These are phyloP conservation scores for Rhyacophila evoluta DNA, from an alignment of 2,888 invertebrate species.

Conservation along the genomic window DNA sequence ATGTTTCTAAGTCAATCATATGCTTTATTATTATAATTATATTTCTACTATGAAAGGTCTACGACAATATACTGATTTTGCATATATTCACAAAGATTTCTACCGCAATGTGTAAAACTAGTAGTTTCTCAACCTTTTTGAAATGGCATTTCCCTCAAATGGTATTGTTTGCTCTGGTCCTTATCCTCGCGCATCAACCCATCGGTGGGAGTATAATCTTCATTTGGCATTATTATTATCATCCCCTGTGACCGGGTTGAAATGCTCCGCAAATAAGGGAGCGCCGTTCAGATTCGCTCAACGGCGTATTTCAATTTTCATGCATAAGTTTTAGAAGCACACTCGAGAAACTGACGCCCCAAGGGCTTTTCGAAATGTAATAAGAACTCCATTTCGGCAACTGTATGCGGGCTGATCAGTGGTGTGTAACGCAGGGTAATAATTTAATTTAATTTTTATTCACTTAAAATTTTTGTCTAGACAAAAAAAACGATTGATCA, in stretches of 20 bases:
- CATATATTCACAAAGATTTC: no score
- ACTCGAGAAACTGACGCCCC: slow-evolving; percentile 22
- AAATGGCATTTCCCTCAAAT: not conserved
- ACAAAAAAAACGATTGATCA: no score
- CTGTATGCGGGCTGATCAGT: slow-evolving; percentile 9
- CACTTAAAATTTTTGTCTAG: no score
- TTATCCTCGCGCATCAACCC: slow-evolving; percentile 15
- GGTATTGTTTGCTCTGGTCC: not conserved
- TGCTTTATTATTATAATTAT: no score
- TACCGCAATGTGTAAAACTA: no score
- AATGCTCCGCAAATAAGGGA: slow-evolving; percentile 45
- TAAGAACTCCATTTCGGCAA: slow-evolving; percentile 24
- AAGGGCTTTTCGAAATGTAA: slow-evolving; percentile 24
- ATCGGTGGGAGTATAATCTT: slow-evolving; percentile 40
- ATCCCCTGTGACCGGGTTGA: slow-evolving; percentile 45
- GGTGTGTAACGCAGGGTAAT: not conserved
- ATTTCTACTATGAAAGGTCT: no score
- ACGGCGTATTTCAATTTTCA: slow-evolving; percentile 44
- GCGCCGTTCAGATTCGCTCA: slow-evolving; percentile 32
- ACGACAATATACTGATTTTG: no score
- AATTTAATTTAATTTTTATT: no score
- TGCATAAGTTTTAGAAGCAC: slow-evolving; percentile 41
- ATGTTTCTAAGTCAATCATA: no score
- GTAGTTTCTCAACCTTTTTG: slow-evolving; percentile 3
- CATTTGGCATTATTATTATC: slow-evolving; percentile 47